phyloP scores from a whole-genome alignment of 2,797 vertebrate genomes.

The Neomorphus geoffroyi region DNA sequence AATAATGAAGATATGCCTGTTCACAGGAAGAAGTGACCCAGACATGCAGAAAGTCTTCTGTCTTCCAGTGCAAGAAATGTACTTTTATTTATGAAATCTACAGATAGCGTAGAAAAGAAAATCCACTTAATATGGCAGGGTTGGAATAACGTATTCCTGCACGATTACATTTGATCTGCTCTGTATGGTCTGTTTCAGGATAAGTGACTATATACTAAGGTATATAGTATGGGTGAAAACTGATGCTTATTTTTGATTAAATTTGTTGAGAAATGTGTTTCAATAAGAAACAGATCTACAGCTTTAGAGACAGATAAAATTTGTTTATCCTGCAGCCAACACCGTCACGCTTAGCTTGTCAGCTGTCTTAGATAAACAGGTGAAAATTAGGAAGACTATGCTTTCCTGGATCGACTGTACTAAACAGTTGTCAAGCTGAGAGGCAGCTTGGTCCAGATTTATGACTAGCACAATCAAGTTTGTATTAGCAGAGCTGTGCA shows the following conservation, averaged over 20 bases:
- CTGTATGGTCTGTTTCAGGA: not conserved
- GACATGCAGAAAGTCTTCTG: not conserved
- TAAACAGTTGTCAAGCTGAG: not conserved
- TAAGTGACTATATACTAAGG: not conserved
- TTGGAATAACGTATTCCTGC: not conserved
- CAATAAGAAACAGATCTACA: not conserved
- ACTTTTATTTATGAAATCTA: constrained; percentile 4
- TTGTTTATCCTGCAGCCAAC: not conserved
- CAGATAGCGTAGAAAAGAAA: not conserved
- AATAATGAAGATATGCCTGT: not conserved
- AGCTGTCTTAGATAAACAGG: not conserved
- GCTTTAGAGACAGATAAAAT: not conserved
- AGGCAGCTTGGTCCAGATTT: not conserved
- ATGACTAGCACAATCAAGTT: not conserved
- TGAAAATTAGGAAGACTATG: not conserved
- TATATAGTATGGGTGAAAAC: not conserved
- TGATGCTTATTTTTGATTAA: not conserved
- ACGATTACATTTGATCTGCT: not conserved
- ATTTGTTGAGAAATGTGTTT: not conserved
- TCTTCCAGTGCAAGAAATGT: not conserved
- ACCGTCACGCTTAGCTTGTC: not conserved
- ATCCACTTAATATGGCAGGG: not conserved
- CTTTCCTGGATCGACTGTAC: not conserved
- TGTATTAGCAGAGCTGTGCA: not conserved
- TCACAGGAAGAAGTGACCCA: constrained; percentile 1